phyloP scores from a whole-genome alignment of 92 coral and sea anemone genomes.

The Isaurus tuberculatus region DNA sequence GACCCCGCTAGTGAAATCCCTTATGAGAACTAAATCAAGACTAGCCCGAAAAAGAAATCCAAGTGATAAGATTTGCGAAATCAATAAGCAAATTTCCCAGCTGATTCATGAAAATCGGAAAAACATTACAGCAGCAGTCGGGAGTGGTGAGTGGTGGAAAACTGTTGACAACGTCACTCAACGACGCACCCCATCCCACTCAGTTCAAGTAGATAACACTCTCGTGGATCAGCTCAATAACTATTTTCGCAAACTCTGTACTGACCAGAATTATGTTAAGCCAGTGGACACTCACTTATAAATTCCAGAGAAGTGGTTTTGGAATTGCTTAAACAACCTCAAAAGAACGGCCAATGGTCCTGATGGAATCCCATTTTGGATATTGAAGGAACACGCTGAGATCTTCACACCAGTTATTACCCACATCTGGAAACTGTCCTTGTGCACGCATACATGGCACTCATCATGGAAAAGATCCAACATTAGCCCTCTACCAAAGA shows the following conservation, averaged over 20 bases:
- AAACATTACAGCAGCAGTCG: constrained; percentile 22
- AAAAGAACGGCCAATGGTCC: constrained; percentile 58
- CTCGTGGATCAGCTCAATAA: constrained; percentile 40
- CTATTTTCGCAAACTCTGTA: constrained; percentile 48
- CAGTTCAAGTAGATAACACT: constrained; percentile 24
- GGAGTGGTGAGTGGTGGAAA: constrained; percentile 50
- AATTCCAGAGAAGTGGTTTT: constrained; percentile 41
- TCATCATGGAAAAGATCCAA: constrained; percentile 54
- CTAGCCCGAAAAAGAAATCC: neutral
- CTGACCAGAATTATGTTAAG: constrained; percentile 3
- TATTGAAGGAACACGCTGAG: constrained; percentile 60
- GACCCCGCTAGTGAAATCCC: constrained; percentile 51
- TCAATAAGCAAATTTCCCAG: constrained; percentile 34
- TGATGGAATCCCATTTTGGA: constrained; percentile 53
- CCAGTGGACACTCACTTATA: neutral
- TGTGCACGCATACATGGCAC: constrained; percentile 33
- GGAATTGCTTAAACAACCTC: constrained; percentile 18
- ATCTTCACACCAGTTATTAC: constrained; percentile 43
- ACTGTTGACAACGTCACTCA: constrained; percentile 40
- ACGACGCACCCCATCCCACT: constrained; percentile 14
- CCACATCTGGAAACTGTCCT: constrained; percentile 57
- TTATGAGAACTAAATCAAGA: constrained; percentile 46
- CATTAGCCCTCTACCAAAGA: constrained; percentile 49
- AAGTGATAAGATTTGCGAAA: neutral
- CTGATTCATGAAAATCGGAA: constrained; percentile 44